Percentiles rank a stretch among this genome's conserved stretches.
Evolutionary conservation across 2,888 invertebrate genomes (phyloP).

Genomic region (Sipha maydis): DNA sequence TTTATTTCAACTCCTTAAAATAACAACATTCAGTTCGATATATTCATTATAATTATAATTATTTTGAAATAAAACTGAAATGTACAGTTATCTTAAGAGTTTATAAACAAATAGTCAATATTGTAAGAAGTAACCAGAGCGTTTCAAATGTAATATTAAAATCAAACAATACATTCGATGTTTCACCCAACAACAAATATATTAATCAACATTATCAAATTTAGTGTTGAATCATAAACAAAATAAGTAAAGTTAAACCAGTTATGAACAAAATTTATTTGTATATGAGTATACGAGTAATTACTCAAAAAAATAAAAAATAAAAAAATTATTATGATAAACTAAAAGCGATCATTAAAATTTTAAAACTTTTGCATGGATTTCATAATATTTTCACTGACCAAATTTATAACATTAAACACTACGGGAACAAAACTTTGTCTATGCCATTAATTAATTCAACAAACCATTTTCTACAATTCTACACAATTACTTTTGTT

Average conservation of each 20-base stretch:
- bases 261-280: too few relatives aligned
- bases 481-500: not conserved
- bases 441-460: not conserved
- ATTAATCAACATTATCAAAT: too few relatives aligned
- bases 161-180: not conserved
- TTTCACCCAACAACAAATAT: not conserved
- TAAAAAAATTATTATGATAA: too few relatives aligned
- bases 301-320: too few relatives aligned
- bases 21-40: not conserved
- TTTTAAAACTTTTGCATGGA: too few relatives aligned
- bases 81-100: not conserved
- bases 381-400: not conserved
- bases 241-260: too few relatives aligned
- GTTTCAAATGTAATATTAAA: not conserved
- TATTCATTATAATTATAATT: not conserved
- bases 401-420: not conserved
- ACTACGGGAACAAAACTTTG: not conserved
- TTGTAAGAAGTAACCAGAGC: not conserved
- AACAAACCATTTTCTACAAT: not conserved
- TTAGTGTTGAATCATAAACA: too few relatives aligned
- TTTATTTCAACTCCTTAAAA: not conserved
- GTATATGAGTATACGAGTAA: too few relatives aligned
- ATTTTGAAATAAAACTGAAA: not conserved
- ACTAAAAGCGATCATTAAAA: too few relatives aligned
- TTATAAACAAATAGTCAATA: not conserved